Percentiles rank a stretch among this genome's conserved stretches.
Evolutionary conservation across 1,140 invertebrate species (phyloP).

Genomic region (Scylla paramamosain): DNA sequence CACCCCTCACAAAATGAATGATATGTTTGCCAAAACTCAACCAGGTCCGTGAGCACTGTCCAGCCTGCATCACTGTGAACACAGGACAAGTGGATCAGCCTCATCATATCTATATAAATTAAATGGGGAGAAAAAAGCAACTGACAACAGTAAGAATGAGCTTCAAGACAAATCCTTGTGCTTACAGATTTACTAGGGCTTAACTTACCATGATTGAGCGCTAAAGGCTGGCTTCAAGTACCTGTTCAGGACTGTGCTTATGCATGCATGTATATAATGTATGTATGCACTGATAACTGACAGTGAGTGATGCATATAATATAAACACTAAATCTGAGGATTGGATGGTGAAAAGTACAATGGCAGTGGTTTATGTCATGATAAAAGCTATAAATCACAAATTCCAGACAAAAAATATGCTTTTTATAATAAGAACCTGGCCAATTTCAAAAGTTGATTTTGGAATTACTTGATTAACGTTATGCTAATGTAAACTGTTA

Average conservation of each 20-base stretch:
- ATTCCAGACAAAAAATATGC: no score
- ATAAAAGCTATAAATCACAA: no score
- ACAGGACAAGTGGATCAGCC: constrained; percentile 1
- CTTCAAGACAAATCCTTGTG: constrained; percentile 18
- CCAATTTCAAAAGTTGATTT: no score
- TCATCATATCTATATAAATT: neutral
- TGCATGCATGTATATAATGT: neutral
- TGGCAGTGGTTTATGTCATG: no score
- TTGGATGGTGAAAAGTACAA: neutral
- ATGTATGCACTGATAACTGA: constrained; percentile 31
- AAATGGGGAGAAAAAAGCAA: neutral
- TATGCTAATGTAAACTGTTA: no score
- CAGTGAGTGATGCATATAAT: neutral
- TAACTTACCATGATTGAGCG: constrained; percentile 61
- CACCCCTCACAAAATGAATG: constrained; percentile 60
- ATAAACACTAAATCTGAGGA: neutral
- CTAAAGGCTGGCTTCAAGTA: constrained; percentile 60
- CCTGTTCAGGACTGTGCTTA: constrained; percentile 10
- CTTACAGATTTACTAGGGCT: constrained; percentile 1
- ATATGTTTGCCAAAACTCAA: constrained; percentile 70
- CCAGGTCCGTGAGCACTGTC: constrained; percentile 32
- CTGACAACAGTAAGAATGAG: neutral
- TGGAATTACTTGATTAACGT: no score
- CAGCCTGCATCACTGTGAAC: neutral
- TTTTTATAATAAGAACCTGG: no score